Conservation (phyloP, 2,113 vertebrate genomes). For the Stigmatopora nigra region DNA sequence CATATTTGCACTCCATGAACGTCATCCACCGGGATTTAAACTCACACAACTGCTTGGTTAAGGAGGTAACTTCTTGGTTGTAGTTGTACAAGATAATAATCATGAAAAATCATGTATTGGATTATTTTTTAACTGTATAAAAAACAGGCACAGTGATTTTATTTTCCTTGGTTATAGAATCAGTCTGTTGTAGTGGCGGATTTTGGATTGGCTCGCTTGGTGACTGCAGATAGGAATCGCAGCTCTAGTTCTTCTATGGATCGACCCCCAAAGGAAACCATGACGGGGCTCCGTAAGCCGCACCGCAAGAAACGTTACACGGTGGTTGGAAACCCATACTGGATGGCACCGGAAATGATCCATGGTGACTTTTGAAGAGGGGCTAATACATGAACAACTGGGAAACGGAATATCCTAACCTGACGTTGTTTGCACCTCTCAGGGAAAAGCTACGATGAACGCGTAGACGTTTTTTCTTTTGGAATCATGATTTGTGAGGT, state of each 20-base stretch:
- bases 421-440: not conserved
- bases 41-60: constrained; percentile 94
- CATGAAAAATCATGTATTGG: no score
- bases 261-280: constrained; percentile 36
- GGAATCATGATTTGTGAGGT: constrained; percentile 95
- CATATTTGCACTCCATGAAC: constrained; percentile 97
- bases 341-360: constrained; percentile 99
- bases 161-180: constrained; percentile 47
- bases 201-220: constrained; percentile 86
- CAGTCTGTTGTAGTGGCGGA: constrained; percentile 87
- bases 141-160: not conserved
- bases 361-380: constrained; percentile 68
- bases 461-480: constrained; percentile 94
- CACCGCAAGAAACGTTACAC: constrained; percentile 92
- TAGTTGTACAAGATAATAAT: not conserved
- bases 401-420: not conserved
- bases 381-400: not conserved
- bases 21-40: constrained; percentile 96
- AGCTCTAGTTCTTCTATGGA: constrained; percentile 42
- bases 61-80: constrained; percentile 71
- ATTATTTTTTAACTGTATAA: not conserved
- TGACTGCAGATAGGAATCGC: constrained; percentile 78
- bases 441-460: constrained; percentile 93
- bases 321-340: constrained; percentile 95
- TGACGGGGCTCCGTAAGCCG: constrained; percentile 75